These are phyloP conservation scores for Drosophila demipolita DNA, from an alignment of 2,888 invertebrate species.

Conservation along the genomic window DNA sequence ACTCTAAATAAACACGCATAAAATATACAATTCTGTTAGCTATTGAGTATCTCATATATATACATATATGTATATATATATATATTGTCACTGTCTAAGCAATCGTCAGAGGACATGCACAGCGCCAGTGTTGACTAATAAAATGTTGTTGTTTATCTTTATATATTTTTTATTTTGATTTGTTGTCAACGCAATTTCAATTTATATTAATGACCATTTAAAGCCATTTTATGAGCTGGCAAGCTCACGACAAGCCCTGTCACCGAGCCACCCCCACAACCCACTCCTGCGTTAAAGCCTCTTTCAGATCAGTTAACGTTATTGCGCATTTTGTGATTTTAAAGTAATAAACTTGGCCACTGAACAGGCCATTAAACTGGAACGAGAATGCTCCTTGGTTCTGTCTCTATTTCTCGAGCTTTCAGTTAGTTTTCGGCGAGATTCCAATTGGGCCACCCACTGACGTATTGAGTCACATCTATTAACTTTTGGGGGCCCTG, in stretches of 20 bases:
- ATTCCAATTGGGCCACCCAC: constrained; percentile 26
- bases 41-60: too few species aligned
- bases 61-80: background rate
- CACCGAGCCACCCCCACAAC: background rate
- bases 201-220: constrained; percentile 79
- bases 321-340: constrained; percentile 72
- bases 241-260: constrained; percentile 28
- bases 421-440: constrained; percentile 63
- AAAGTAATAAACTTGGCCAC: constrained; percentile 73
- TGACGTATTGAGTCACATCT: constrained; percentile 73
- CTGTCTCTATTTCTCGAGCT: constrained; percentile 10
- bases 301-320: constrained; percentile 49
- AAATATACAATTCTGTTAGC: too few species aligned
- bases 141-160: constrained; percentile 29
- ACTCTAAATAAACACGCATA: too few species aligned
- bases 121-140: constrained; percentile 26
- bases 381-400: background rate
- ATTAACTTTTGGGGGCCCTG: constrained; percentile 47
- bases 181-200: constrained; percentile 74
- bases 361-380: constrained; percentile 62
- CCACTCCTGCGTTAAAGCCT: background rate
- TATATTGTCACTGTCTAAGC: background rate
- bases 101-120: background rate
- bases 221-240: constrained; percentile 75
- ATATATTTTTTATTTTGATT: constrained; percentile 25